Conservation (phyloP, 2,113 vertebrate genomes). For the Eleginops maclovinus region DNA sequence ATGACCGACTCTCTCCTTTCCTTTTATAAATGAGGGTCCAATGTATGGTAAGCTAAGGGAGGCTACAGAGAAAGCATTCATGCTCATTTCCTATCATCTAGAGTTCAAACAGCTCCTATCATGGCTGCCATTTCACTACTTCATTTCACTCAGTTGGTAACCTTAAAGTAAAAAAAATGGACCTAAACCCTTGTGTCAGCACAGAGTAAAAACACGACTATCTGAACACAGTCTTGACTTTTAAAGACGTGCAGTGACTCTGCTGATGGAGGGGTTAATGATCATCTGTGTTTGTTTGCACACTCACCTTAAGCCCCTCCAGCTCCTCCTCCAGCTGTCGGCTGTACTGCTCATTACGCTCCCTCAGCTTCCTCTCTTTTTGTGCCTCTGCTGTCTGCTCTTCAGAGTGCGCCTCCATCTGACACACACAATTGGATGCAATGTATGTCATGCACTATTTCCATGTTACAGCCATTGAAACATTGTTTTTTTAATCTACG, state of each 20-base stretch:
- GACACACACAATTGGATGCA: slow-evolving; percentile 12
- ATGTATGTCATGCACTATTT: neutral
- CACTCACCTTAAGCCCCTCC: slow-evolving; percentile 91
- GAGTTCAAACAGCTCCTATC: too few species aligned
- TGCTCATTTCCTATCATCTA: too few species aligned
- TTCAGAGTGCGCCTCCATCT: slow-evolving; percentile 94
- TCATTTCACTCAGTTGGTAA: too few species aligned
- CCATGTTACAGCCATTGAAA: neutral
- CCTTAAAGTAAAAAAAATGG: too few species aligned
- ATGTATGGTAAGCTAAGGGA: neutral
- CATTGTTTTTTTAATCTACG: neutral
- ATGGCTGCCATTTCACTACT: too few species aligned
- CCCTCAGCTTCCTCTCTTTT: slow-evolving; percentile 95
- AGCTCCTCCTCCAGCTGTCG: slow-evolving; percentile 96
- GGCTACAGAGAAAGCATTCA: neutral
- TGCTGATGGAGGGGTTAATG: neutral
- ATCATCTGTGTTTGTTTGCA: neutral
- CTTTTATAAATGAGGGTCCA: too few species aligned
- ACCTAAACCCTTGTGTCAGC: too few species aligned
- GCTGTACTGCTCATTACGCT: slow-evolving; percentile 94
- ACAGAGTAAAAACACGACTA: neutral
- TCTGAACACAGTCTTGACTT: neutral
- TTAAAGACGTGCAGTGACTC: neutral
- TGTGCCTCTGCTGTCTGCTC: slow-evolving; percentile 90
- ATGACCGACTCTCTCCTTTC: too few species aligned